These are phyloP conservation scores for Otolemur crassicaudatus DNA, from an alignment of 2,797 vertebrate genomes.

Conservation along the genomic window DNA sequence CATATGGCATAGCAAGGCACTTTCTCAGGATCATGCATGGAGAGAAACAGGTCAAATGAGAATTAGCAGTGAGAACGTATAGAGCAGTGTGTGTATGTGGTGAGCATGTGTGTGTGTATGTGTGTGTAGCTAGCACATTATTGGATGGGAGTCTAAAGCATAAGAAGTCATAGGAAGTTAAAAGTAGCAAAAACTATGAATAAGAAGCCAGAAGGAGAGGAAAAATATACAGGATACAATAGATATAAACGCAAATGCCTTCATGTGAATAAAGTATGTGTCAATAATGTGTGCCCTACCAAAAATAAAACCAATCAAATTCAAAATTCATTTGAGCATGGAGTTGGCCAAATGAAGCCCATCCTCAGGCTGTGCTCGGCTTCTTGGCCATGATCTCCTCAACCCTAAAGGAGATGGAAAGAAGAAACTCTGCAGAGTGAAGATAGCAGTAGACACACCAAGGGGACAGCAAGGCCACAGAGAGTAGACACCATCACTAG, in stretches of 20 bases:
- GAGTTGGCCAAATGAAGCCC: background rate
- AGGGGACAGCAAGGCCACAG: background rate
- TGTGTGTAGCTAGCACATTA: background rate
- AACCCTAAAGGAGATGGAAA: background rate
- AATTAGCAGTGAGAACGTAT: background rate
- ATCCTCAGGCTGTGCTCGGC: background rate
- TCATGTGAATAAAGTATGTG: slow-evolving; percentile 2
- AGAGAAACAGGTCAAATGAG: background rate
- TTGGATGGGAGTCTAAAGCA: background rate
- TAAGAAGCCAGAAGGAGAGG: background rate
- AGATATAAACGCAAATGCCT: background rate
- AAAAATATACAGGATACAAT: background rate
- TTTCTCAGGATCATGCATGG: slow-evolving; percentile 8
- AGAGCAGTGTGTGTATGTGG: background rate
- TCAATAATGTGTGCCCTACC: background rate
- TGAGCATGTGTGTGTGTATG: background rate
- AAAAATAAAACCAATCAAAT: slow-evolving; percentile 7
- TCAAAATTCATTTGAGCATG: slow-evolving; percentile 4
- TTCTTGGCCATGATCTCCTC: background rate
- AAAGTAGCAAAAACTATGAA: background rate
- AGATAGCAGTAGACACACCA: background rate
- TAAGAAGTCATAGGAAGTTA: slow-evolving; percentile 30
- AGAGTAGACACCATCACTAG: background rate
- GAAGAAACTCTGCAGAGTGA: background rate
- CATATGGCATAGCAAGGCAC: background rate